phyloP scores from a whole-genome alignment of 2,888 invertebrate species.

The Nudaria mundana region DNA sequence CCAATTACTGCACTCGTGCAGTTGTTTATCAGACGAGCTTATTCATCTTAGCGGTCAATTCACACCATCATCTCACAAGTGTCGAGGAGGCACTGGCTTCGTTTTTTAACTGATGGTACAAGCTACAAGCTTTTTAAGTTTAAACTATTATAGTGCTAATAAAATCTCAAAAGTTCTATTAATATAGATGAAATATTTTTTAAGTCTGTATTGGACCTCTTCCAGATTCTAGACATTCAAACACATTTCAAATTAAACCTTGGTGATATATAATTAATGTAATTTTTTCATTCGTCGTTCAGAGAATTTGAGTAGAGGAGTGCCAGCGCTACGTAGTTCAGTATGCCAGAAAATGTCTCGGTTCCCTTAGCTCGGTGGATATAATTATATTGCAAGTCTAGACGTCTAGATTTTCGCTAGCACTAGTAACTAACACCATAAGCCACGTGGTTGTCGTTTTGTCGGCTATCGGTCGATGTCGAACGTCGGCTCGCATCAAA shows the following conservation, averaged over 20 bases:
- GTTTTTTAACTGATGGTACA: constrained; percentile 54
- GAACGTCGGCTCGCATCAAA: constrained; percentile 77
- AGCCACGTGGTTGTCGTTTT: constrained; percentile 63
- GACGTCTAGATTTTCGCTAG: too few species aligned
- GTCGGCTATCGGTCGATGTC: constrained; percentile 74
- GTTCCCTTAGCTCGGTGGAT: too few species aligned
- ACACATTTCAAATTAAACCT: too few species aligned
- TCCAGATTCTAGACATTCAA: too few species aligned
- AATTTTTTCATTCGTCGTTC: too few species aligned
- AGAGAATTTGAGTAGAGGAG: too few species aligned
- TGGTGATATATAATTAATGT: too few species aligned
- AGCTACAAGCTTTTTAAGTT: constrained; percentile 18
- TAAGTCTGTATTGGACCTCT: too few species aligned
- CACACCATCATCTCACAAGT: constrained; percentile 79
- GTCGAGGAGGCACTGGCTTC: constrained; percentile 53
- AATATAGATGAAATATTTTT: too few species aligned
- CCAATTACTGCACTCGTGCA: constrained; percentile 68
- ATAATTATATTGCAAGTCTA: too few species aligned
- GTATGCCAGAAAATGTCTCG: too few species aligned
- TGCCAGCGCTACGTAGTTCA: too few species aligned
- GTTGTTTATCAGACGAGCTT: constrained; percentile 74
- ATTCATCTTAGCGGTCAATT: constrained; percentile 77
- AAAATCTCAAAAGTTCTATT: neutral
- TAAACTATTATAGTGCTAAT: neutral
- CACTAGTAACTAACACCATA: constrained; percentile 37